These are phyloP conservation scores for Lepus townsendii DNA, from an alignment of 2,797 vertebrate species.

Conservation along the genomic window DNA sequence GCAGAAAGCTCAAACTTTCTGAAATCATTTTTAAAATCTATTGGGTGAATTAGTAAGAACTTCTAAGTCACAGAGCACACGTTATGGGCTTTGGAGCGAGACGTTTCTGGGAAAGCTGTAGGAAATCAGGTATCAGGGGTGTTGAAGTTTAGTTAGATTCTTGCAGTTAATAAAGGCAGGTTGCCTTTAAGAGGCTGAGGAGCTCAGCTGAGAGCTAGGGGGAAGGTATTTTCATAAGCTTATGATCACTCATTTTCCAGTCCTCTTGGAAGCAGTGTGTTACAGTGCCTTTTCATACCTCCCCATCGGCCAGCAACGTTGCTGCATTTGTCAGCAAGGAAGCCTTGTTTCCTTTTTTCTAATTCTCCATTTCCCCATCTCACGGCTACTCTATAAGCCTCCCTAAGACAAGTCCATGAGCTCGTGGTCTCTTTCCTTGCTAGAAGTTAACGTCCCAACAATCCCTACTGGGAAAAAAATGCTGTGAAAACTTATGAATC, in stretches of 20 bases:
- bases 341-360: background rate
- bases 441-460: background rate
- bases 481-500: background rate
- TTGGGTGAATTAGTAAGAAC: slow-evolving; percentile 22
- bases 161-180: background rate
- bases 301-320: background rate
- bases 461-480: background rate
- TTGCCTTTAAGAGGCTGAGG: background rate
- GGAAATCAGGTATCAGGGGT: background rate
- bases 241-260: background rate
- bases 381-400: background rate
- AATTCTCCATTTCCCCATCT: background rate
- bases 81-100: background rate
- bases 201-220: background rate
- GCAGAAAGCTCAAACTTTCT: slow-evolving; percentile 33
- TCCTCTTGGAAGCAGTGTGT: background rate
- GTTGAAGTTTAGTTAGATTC: background rate
- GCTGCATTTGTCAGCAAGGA: background rate
- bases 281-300: background rate
- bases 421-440: background rate
- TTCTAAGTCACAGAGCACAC: slow-evolving; percentile 1
- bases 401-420: background rate
- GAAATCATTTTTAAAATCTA: slow-evolving; percentile 19
- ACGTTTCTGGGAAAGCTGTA: background rate
- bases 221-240: background rate